Evolutionary conservation across 2,888 invertebrate genomes (phyloP), one percentile per base, ranked within the genome.

Genomic region (Hofmannophila pseudospretella): DNA sequence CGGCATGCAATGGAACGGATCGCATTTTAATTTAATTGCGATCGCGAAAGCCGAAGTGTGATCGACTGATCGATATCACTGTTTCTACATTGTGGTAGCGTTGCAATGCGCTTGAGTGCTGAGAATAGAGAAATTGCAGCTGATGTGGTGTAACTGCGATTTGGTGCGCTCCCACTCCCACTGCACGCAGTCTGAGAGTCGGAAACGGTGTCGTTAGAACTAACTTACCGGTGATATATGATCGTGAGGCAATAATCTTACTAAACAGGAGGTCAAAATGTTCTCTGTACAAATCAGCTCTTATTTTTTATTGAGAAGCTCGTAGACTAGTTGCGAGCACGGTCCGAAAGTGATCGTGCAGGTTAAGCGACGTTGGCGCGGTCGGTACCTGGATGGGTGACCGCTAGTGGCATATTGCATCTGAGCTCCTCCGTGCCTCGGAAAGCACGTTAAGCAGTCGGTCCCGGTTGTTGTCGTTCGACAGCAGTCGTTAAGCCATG

Each of bases 41-140:
- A 56, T 61, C 59, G 61, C 59, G 67, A 76, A 68, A 71, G 54
- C 52, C 54, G 54, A 48, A 66, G 69, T 73, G 73, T 65, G 67
- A 62, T 68, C 56, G 57, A 63, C 66, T 65, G 67, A 62, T 68
- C 56, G 57, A 63, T 66, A 61, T 52, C 42, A 37, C 49, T 47
- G 62, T 69, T 68, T 65, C 68, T 57, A 64, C 67, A 67, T 51
- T 53, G 29, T 22, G 19, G 5, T 8, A 50, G 43, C 51, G 47
- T 58, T 61, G 64, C 61, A 55, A 55, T 47, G 55, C 54, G 58
- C 53, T 41, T 19, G 37, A 62, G 65, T 67, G 67, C 48, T 60
- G 48, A 52, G 59, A 53, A 54, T 47, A 67, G 60, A 67, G 57
- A 67, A 69, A 73, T 67, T 67, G 60, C 67, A 49, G 54, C 55